Base-by-base conservation (phyloP, 2,113 vertebrate species). In the Chamaea fasciata region DNA sequence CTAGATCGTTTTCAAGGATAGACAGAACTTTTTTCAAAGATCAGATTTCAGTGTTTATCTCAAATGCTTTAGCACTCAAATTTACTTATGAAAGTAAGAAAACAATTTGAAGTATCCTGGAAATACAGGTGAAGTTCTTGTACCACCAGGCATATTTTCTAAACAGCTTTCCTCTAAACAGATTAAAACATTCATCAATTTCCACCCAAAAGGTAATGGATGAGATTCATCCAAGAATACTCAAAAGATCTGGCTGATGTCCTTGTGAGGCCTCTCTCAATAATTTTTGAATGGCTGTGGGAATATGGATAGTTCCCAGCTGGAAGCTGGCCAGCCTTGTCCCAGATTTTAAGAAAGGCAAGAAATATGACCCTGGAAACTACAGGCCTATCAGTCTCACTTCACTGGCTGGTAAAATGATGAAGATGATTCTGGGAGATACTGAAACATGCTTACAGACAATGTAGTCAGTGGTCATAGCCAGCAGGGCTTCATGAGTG, bases 301-400 rank as follows among this genome's bases (percentile, higher is more conserved):
- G n/a, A 35, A 47, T 55, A 24, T 0, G 0, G 24, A 68, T 39
- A 41, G 11, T 11, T 22, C 13, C 28, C 23, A 60, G 13, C 16
- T 46, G 23, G 44, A 89, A 59, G 59, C 33, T 67, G 44, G 15
- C 13, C 44, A 39, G 3, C 28, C 16, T 52, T 30, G 16, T 39
- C 55, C 39, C 13, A 39, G 0, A 46, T 46, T 75, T 68, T 67
- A 46, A 46, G 52, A 59, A 74, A 57, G 37, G 9, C 27, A 44
- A 57, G 44, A 65, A 52, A 80, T 35, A 59, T 20, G 27, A 37
- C 44, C 21, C 18, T 65, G 31, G 59, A 73, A 64, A 50, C 26
- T 24, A 50, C 27, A 37, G 59, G 22, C 18, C 37, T 33, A 9
- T 37, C 31, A 44, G 28, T 52, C 19, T 74, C 28, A 17, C 15